phyloP scores from a whole-genome alignment of 1,140 invertebrate genomes.

The Drosophila grimshawi region DNA sequence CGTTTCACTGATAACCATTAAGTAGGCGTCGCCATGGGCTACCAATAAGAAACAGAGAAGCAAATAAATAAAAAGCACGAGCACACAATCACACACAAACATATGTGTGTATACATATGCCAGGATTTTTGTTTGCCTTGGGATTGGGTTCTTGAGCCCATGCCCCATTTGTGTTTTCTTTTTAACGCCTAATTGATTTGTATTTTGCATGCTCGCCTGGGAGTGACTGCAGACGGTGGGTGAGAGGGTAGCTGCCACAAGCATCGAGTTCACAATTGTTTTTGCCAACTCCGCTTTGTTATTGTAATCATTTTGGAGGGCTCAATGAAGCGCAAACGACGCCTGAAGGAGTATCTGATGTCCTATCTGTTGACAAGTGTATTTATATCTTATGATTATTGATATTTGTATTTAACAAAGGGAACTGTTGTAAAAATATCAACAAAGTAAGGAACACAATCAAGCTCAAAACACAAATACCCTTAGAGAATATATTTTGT shows the following conservation, averaged over 20 bases:
- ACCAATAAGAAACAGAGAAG: slow-evolving; percentile 34
- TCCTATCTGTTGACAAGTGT: slow-evolving; percentile 66
- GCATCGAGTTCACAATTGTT: slow-evolving; percentile 61
- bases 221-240: slow-evolving; percentile 24
- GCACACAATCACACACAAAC: background rate
- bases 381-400: slow-evolving; percentile 54
- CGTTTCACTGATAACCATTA: slow-evolving; percentile 78
- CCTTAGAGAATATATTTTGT: background rate
- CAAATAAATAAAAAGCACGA: slow-evolving; percentile 58
- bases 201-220: slow-evolving; percentile 60
- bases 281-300: slow-evolving; percentile 27
- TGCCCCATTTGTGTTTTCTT: slow-evolving; percentile 45
- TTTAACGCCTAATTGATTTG: slow-evolving; percentile 78
- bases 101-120: slow-evolving; percentile 29
- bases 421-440: slow-evolving; percentile 34
- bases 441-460: slow-evolving; percentile 7
- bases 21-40: slow-evolving; percentile 71
- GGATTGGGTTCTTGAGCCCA: slow-evolving; percentile 15
- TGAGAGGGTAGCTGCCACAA: background rate
- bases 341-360: slow-evolving; percentile 45
- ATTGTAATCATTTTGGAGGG: slow-evolving; percentile 48
- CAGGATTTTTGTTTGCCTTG: slow-evolving; percentile 10
- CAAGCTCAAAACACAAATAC: background rate
- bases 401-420: slow-evolving; percentile 55
- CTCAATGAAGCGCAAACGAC: slow-evolving; percentile 52